These are phyloP conservation scores for Cebus imitator DNA, from an alignment of 2,113 vertebrate species.

Conservation along the genomic window DNA sequence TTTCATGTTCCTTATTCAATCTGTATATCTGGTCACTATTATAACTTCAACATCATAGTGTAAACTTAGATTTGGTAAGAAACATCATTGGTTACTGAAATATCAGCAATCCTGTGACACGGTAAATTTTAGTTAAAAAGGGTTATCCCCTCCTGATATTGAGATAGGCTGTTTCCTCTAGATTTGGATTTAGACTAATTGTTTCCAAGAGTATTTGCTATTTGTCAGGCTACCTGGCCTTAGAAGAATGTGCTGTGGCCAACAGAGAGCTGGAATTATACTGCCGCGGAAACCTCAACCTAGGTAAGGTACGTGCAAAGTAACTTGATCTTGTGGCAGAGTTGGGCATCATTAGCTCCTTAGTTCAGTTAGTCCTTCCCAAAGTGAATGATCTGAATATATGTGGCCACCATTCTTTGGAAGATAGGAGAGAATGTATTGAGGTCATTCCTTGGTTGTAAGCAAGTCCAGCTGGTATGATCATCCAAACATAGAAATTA, in stretches of 20 bases:
- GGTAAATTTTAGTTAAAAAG: background rate
- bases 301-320: background rate
- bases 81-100: background rate
- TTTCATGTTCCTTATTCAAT: background rate
- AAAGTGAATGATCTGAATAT: conserved; percentile 16
- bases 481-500: background rate
- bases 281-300: background rate
- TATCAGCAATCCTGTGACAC: background rate
- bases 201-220: background rate
- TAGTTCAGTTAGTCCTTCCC: background rate
- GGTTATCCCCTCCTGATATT: background rate
- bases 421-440: background rate
- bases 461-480: background rate
- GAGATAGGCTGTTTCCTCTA: background rate
- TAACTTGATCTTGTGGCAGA: background rate
- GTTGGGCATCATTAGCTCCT: background rate
- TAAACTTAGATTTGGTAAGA: background rate
- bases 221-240: background rate
- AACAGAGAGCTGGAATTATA: background rate
- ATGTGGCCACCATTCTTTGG: background rate
- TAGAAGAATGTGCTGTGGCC: background rate
- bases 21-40: background rate
- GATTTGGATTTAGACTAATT: background rate
- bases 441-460: background rate
- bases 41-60: background rate